Percentiles rank a stretch among this genome's conserved stretches.
Conservation (phyloP, 1,140 invertebrate genomes). For the Orius insidiosus region DNA sequence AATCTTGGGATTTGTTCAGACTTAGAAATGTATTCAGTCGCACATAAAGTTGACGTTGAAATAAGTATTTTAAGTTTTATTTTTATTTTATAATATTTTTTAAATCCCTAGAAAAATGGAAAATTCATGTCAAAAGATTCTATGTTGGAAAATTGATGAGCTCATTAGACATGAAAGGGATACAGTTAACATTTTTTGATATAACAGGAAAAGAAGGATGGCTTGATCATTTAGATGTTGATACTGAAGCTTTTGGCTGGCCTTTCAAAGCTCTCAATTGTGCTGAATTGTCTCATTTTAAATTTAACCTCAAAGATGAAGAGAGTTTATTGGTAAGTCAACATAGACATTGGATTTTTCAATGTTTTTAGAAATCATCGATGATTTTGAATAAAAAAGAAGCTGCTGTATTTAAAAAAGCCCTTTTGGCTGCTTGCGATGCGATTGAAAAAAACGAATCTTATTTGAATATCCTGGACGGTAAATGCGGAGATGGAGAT, state of each 20-base stretch:
- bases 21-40: conserved; percentile 59
- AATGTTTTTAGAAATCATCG: conserved; percentile 18
- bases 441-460: conserved; percentile 35
- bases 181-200: conserved; percentile 48
- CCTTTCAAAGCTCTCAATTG: conserved; percentile 12
- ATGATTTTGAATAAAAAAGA: conserved; percentile 24
- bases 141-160: conserved; percentile 60
- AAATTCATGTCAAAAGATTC: conserved; percentile 38
- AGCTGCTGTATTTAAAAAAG: conserved; percentile 27
- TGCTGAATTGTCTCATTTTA: no score
- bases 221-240: conserved; percentile 35
- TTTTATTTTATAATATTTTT: neutral
- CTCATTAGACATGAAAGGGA: conserved; percentile 62
- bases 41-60: conserved; percentile 43
- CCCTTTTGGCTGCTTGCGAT: conserved; percentile 30
- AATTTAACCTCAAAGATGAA: no score
- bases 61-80: conserved; percentile 32
- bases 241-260: conserved; percentile 41
- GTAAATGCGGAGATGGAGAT: conserved; percentile 63
- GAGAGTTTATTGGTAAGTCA: no score
- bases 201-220: conserved; percentile 30
- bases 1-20: conserved; percentile 63
- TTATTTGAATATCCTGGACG: conserved; percentile 50
- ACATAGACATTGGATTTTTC: no score
- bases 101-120: conserved; percentile 25